Percentiles rank a stretch among this genome's conserved stretches.
phyloP scores from a whole-genome alignment of 2,888 invertebrate genomes.

The Pediacus dermestoides region DNA sequence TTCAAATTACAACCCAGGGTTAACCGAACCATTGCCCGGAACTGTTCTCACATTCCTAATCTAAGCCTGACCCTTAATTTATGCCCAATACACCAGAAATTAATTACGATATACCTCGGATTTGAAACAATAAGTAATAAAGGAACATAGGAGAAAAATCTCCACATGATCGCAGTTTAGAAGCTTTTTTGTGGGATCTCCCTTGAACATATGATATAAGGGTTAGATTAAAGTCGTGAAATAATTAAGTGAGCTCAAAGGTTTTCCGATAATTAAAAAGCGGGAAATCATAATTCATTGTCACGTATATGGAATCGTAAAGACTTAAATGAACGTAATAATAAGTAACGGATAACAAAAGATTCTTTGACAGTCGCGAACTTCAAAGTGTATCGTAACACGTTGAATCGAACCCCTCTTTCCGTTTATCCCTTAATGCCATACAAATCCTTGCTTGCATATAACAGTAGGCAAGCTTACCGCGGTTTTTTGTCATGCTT shows the following conservation, averaged over 20 bases:
- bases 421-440: slow-evolving; percentile 48
- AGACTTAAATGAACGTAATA: slow-evolving; percentile 49
- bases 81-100: no score
- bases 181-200: no score
- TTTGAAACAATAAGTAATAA: no score
- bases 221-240: slow-evolving; percentile 33
- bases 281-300: slow-evolving; percentile 49
- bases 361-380: slow-evolving; percentile 47
- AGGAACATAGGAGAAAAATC: no score
- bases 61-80: no score
- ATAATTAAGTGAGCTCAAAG: slow-evolving; percentile 41
- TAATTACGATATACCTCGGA: no score
- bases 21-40: slow-evolving; percentile 29
- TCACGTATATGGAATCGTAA: slow-evolving; percentile 42
- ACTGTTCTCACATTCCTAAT: slow-evolving; percentile 18
- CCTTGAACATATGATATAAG: slow-evolving; percentile 25
- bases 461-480: slow-evolving; percentile 47
- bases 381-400: slow-evolving; percentile 49
- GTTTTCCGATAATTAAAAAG: slow-evolving; percentile 50
- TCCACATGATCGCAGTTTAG: no score
- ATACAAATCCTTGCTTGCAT: slow-evolving; percentile 46
- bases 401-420: slow-evolving; percentile 43
- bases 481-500: slow-evolving; percentile 41
- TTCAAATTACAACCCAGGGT: slow-evolving; percentile 46
- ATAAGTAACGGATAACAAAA: slow-evolving; percentile 51